A percentile compares a stretch with the other conserved stretches of the same genome.
These are phyloP conservation scores for Thereuonema tuberculata DNA, from an alignment of 1,140 invertebrate species.

Conservation along the genomic window DNA sequence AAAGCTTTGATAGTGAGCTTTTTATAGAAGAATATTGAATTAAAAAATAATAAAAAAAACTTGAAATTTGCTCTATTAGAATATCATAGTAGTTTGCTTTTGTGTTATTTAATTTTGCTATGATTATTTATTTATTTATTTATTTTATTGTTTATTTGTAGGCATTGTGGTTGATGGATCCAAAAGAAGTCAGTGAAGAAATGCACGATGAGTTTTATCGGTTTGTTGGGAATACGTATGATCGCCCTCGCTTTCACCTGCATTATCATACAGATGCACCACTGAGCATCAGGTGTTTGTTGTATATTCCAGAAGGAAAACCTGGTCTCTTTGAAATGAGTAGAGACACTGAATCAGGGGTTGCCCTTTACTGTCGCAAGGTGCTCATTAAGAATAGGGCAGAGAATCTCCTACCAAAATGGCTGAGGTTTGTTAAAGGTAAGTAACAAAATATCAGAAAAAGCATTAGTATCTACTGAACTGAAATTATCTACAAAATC, in stretches of 20 bases:
- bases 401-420: constrained; percentile 83
- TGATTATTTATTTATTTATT: too few species aligned
- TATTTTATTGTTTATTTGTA: constrained; percentile 34
- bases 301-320: constrained; percentile 85
- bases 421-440: constrained; percentile 88
- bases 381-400: constrained; percentile 77
- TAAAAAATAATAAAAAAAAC: too few species aligned
- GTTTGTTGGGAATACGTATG: constrained; percentile 70
- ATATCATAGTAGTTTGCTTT: not conserved
- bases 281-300: constrained; percentile 70
- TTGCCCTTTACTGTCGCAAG: constrained; percentile 80
- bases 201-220: constrained; percentile 85
- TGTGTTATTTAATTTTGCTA: too few species aligned
- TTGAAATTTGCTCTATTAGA: too few species aligned
- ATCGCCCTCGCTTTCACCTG: constrained; percentile 64
- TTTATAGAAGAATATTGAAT: too few species aligned
- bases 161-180: constrained; percentile 85
- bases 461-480: too few species aligned
- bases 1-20: too few species aligned
- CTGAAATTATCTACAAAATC: too few species aligned
- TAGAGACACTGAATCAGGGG: constrained; percentile 59
- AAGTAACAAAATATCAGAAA: constrained; percentile 10
- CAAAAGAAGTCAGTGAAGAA: constrained; percentile 67
- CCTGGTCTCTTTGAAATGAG: constrained; percentile 69
- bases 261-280: constrained; percentile 84